Evolutionary conservation across 2,113 vertebrate species (phyloP), one percentile per base, ranked within the genome.

Genomic region (Lepisosteus oculatus): DNA sequence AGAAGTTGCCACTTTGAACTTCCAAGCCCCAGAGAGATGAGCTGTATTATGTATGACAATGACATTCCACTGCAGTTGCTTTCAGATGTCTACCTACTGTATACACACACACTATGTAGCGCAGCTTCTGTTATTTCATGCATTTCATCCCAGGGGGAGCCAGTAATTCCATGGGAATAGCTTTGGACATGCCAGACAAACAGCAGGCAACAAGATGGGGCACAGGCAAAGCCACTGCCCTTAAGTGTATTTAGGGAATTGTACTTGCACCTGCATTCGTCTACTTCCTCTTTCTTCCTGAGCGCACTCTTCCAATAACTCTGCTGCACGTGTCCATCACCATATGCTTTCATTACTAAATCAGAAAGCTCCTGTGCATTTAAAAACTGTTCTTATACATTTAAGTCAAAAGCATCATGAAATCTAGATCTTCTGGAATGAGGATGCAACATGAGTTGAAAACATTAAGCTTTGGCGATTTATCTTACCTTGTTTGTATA

Each of bases 21-120:
- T 17, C 47, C 13, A 67, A 29, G 3, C 45, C 44, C 29, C 65
- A 66, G 43, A 66, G 14, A 66, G 14, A 66, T 17, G n/a, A 29
- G 6, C 15, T 17, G 51, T 17, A 67, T 67, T 12, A 54, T 17
- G 14, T 15, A 51, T 67, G 45, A 29, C 45, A 51, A 51, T 67
- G 45, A 29, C 45, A 51, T 67, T 17, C 43, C 17, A 43, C 6
- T 14, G 13, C 42, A 65, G 64, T 44, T 45, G 29, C 42, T 67
- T 67, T 54, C 47, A 67, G 44, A 67, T 13, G 54, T 67, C 65
- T 4, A 29, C 47, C 65, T 67, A 55, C 45, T 29, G 29, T 29
- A 51, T 2, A 51, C 47, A 54, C 65, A 67, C 14, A 67, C 14
- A 67, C 54, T 54, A 29, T 55, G 47, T 51, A 17, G 42, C 44